These are phyloP conservation scores for Folsomia manolachei DNA, from an alignment of 2,888 invertebrate genomes.

Conservation along the genomic window DNA sequence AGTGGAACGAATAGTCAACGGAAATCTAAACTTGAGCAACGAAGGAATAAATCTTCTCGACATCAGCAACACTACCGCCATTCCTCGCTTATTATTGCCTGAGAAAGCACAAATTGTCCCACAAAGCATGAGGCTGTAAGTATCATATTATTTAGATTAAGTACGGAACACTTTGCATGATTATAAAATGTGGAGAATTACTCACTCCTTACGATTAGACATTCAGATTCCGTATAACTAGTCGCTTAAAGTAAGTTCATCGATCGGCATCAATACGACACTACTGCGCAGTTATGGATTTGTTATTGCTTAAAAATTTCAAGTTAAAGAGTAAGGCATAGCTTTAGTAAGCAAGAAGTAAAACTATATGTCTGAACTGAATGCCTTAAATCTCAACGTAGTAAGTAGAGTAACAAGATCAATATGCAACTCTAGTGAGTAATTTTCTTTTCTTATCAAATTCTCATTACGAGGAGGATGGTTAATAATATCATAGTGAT, in stretches of 20 bases:
- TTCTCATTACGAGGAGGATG: background rate
- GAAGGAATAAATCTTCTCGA: background rate
- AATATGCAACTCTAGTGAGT: too few relatives aligned
- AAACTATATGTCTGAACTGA: too few relatives aligned
- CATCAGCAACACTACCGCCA: background rate
- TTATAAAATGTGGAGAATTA: background rate
- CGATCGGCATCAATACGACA: background rate
- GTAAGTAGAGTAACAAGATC: too few relatives aligned
- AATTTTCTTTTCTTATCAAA: background rate
- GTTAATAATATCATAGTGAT: background rate
- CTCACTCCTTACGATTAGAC: too few relatives aligned
- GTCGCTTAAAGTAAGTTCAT: background rate
- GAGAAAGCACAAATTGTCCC: background rate
- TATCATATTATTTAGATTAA: too few relatives aligned
- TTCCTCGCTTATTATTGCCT: background rate
- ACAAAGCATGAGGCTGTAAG: conserved; percentile 10
- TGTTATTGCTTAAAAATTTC: too few relatives aligned
- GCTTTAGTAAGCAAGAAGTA: too few relatives aligned
- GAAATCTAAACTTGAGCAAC: conserved; percentile 3
- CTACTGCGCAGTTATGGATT: background rate
- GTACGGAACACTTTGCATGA: background rate
- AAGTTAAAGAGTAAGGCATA: too few relatives aligned
- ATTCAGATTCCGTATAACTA: too few relatives aligned
- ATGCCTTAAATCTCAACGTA: too few relatives aligned
- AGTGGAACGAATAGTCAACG: background rate